Evolutionary conservation across 53 echinoderm and acorn worm species (phyloP).

Genomic region (Zoroaster sp.): DNA sequence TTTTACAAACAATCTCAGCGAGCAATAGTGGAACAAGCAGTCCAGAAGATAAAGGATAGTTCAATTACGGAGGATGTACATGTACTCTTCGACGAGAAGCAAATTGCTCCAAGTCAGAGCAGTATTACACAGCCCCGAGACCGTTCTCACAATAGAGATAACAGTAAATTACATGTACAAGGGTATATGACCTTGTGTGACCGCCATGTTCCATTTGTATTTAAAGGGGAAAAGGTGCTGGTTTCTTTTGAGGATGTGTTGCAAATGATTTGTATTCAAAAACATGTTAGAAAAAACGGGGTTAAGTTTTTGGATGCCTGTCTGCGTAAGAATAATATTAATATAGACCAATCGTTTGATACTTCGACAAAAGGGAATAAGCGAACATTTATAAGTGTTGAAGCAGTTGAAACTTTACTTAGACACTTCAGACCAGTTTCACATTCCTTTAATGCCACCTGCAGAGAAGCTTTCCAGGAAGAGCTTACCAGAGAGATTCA

Average conservation of each 20-base stretch:
- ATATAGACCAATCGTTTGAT: not conserved
- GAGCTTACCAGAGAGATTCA: not conserved
- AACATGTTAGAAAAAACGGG: not conserved
- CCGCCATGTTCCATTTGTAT: not conserved
- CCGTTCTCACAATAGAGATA: not conserved
- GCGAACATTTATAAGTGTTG: not conserved
- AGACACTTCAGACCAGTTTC: not conserved
- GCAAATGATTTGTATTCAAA: not conserved
- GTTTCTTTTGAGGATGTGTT: not conserved
- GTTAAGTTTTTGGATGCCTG: not conserved
- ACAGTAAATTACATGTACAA: not conserved
- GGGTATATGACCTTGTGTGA: not conserved
- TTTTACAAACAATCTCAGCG: not conserved
- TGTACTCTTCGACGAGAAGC: not conserved
- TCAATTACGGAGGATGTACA: too few species aligned
- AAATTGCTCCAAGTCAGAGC: not conserved
- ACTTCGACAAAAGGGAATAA: not conserved
- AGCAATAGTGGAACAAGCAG: not conserved
- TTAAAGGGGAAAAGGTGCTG: not conserved
- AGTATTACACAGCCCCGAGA: not conserved
- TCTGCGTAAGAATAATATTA: not conserved
- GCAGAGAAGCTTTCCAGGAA: not conserved
- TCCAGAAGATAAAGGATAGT: not conserved
- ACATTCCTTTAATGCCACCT: too few species aligned
- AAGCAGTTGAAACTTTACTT: not conserved